phyloP scores from a whole-genome alignment of 2,797 vertebrate species.

The Peromyscus nudipes region DNA sequence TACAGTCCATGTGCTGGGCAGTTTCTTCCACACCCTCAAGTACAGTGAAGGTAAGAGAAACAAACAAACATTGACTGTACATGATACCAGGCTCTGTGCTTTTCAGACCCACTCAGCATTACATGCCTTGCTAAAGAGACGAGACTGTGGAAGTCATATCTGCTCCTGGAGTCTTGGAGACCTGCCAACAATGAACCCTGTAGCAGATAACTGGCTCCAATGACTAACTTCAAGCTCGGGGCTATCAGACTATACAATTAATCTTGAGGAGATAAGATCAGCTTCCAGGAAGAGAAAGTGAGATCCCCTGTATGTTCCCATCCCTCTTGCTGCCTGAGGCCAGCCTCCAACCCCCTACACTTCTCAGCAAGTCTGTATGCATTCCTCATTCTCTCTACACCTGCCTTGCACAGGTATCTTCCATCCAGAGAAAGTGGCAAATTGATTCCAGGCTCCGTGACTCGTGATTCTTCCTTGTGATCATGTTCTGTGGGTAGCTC shows the following conservation, averaged over 20 bases:
- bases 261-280: background rate
- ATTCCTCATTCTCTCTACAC: background rate
- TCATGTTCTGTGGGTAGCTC: background rate
- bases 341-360: background rate
- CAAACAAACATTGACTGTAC: background rate
- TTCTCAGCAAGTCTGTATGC: background rate
- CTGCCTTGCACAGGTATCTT: background rate
- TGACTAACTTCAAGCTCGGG: too few relatives aligned
- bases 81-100: background rate
- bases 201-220: background rate
- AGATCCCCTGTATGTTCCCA: background rate
- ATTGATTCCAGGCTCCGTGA: background rate
- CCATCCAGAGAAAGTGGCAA: background rate
- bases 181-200: background rate
- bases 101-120: background rate
- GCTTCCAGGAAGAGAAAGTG: background rate
- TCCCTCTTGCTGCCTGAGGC: background rate
- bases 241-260: background rate
- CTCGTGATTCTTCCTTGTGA: background rate
- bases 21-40: background rate
- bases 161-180: background rate
- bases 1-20: background rate
- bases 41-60: background rate
- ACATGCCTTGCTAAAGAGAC: background rate
- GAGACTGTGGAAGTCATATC: background rate